These are phyloP conservation scores for Conger conger DNA, from an alignment of 2,113 vertebrate species.

Conservation along the genomic window DNA sequence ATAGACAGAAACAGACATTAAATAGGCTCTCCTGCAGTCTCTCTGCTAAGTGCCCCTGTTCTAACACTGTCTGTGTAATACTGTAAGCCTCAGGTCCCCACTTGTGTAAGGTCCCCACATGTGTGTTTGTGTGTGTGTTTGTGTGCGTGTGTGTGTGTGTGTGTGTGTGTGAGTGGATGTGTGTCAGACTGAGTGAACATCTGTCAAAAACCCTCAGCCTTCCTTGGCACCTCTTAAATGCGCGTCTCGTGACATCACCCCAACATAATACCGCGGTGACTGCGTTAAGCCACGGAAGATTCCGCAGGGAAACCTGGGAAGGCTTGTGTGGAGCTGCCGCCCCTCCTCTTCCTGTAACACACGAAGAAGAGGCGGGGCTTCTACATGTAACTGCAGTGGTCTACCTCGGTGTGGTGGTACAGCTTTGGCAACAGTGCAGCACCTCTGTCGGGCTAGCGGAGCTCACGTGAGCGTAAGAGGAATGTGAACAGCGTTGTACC, in stretches of 20 bases:
- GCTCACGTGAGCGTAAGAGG: neutral
- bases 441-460: neutral
- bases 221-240: conserved; percentile 19
- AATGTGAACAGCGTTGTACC: neutral
- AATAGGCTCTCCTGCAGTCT: neutral
- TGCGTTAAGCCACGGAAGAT: neutral
- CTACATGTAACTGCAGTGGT: neutral
- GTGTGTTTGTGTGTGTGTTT: neutral
- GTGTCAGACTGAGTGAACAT: too few species aligned
- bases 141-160: conserved; percentile 10
- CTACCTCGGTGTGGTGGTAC: neutral
- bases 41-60: neutral
- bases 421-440: neutral
- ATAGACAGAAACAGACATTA: neutral
- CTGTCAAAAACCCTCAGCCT: neutral
- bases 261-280: neutral
- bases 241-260: neutral
- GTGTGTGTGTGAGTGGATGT: too few species aligned
- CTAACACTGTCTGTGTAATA: conserved; percentile 37
- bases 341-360: neutral
- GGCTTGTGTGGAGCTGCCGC: neutral
- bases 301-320: neutral
- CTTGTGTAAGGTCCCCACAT: conserved; percentile 2
- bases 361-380: neutral
- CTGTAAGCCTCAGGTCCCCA: conserved; percentile 30